Evolutionary conservation across 2,888 invertebrate genomes (phyloP).

Genomic region (Keiferia lycopersicella): DNA sequence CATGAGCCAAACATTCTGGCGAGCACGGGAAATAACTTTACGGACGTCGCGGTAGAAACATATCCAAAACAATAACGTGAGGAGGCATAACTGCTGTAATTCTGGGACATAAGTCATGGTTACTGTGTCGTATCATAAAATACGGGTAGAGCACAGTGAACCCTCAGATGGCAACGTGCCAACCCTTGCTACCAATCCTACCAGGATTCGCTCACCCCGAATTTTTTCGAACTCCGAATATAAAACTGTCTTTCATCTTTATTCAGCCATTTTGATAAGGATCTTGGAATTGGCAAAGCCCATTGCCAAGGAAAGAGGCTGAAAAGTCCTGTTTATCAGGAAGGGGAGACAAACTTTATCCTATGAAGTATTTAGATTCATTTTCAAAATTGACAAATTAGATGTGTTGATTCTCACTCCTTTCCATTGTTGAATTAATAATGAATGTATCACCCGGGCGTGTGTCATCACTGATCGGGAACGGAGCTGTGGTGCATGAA

Average conservation of each 20-base stretch:
- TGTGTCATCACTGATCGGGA: too few relatives aligned
- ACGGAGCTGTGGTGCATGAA: too few relatives aligned
- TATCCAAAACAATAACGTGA: slow-evolving; percentile 33
- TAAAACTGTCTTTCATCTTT: slow-evolving; percentile 25
- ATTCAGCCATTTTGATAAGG: slow-evolving; percentile 19
- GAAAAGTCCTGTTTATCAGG: not conserved
- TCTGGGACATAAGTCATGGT: slow-evolving; percentile 39
- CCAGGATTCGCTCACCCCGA: slow-evolving; percentile 21
- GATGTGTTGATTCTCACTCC: too few relatives aligned
- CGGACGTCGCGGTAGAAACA: slow-evolving; percentile 6
- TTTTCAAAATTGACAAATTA: not conserved
- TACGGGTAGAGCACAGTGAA: slow-evolving; percentile 41
- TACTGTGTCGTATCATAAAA: slow-evolving; percentile 41
- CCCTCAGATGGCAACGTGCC: slow-evolving; percentile 38
- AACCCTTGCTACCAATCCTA: slow-evolving; percentile 27
- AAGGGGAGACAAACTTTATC: not conserved
- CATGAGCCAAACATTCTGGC: not conserved
- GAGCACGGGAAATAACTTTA: not conserved
- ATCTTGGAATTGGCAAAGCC: slow-evolving; percentile 24
- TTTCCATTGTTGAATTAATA: too few relatives aligned
- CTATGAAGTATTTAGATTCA: not conserved
- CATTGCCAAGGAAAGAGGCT: slow-evolving; percentile 4
- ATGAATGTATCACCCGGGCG: too few relatives aligned
- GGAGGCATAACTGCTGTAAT: slow-evolving; percentile 39
- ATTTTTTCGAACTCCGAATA: slow-evolving; percentile 22